A percentile compares a stretch with the other conserved stretches of the same genome.
Conservation (phyloP, 2,797 vertebrate genomes). For the Microctenopoma stevenorrisi region DNA sequence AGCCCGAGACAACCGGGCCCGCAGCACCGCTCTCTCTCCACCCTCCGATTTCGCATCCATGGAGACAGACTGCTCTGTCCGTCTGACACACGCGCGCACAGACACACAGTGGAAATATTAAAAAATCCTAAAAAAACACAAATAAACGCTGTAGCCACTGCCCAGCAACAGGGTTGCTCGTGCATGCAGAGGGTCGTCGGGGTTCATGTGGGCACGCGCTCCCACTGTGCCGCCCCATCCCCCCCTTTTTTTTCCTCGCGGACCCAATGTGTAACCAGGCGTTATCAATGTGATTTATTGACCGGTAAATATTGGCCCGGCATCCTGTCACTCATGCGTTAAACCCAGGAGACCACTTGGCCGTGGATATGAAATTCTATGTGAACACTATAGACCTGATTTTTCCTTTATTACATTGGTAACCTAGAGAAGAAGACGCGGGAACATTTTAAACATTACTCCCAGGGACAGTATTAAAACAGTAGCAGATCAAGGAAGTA, state of each 20-base stretch:
- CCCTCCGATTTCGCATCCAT: background rate
- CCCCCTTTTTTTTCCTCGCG: slow-evolving; percentile 9
- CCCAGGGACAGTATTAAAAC: background rate
- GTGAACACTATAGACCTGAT: background rate
- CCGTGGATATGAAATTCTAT: slow-evolving; percentile 16
- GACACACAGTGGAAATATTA: background rate
- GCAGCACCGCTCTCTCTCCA: background rate
- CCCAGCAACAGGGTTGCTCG: slow-evolving; percentile 80
- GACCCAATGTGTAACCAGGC: slow-evolving; percentile 64
- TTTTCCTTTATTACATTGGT: background rate
- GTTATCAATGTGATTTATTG: slow-evolving; percentile 68
- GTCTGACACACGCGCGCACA: no score
- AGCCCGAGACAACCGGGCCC: slow-evolving; percentile 26
- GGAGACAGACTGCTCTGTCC: slow-evolving; percentile 5
- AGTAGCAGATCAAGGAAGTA: background rate
- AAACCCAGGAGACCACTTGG: slow-evolving; percentile 27
- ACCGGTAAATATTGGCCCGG: slow-evolving; percentile 43
- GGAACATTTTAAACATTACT: background rate
- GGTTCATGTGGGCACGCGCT: slow-evolving; percentile 66
- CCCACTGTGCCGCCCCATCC: background rate
- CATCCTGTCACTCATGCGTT: slow-evolving; percentile 31
- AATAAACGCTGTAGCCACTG: slow-evolving; percentile 55
- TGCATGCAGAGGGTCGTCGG: slow-evolving; percentile 64
- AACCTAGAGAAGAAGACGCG: background rate
- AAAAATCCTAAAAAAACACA: slow-evolving; percentile 14